These are phyloP conservation scores for Enteromius fasciolatus DNA, from an alignment of 2,797 vertebrate genomes.

Conservation along the genomic window DNA sequence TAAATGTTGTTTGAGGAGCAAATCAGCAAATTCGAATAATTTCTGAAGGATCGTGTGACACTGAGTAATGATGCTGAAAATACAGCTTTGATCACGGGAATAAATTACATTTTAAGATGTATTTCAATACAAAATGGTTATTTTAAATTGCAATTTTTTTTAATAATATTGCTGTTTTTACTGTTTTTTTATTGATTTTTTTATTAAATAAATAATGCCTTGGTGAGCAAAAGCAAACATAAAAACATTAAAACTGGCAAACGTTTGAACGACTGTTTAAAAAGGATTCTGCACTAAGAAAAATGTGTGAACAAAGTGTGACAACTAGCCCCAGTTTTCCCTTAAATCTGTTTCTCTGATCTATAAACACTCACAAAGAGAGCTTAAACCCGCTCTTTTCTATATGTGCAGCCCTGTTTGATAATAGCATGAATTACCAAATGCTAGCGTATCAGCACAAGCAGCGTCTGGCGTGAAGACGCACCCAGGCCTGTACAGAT, in stretches of 20 bases:
- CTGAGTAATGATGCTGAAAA: background rate
- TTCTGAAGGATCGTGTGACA: no score
- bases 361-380: background rate
- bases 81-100: background rate
- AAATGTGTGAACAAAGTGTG: background rate
- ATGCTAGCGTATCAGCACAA: slow-evolving; percentile 43
- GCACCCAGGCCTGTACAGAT: slow-evolving; percentile 34
- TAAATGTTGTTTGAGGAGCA: no score
- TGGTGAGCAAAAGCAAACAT: background rate
- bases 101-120: background rate
- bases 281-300: background rate
- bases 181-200: background rate
- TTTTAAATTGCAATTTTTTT: background rate
- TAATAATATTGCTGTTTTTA: background rate
- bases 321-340: background rate
- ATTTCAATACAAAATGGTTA: background rate
- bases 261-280: background rate
- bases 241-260: background rate
- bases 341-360: slow-evolving; percentile 16
- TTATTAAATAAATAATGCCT: background rate
- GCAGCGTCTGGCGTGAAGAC: background rate
- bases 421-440: slow-evolving; percentile 46
- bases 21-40: no score
- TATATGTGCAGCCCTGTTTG: background rate
- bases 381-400: background rate